Evolutionary conservation across 2,113 vertebrate genomes (phyloP), one percentile per base, ranked within the genome.

Genomic region (Rhizomys pruinosus): DNA sequence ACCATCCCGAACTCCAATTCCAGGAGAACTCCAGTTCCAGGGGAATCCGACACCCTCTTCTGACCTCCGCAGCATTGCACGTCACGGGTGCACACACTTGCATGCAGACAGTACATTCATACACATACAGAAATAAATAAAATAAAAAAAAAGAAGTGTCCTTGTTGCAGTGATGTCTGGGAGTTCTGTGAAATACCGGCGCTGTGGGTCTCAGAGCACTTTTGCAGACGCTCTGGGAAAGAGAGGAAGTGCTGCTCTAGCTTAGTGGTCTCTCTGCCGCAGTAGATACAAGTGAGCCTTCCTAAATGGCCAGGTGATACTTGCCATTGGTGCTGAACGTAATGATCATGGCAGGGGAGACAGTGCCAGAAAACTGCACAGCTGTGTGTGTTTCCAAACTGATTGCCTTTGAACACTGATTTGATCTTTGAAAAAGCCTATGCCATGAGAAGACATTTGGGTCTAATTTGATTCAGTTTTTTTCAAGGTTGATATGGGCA

Each of bases 401-500:
- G n/a, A 3, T 81, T 47, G 47, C 29, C 57, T 90, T 87, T 77
- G 57, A 92, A 86, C 94, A 69, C 66, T n/a, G 37, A 42, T 42
- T 63, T 69, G 71, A 59, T 79, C 80, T 93, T 80, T 72, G 73
- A 15, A 84, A 90, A 82, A 64, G 68, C 3, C 15, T 34, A 4
- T 78, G 19, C 15, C 7, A 3, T 10, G 9, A 22, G 42, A 89
- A 89, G 64, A 79, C 3, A 71, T 69, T 87, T 89, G 44, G 69
- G 34, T 91, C 55, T 47, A n/a, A 52, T 77, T 61, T 89, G 29
- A 25, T 85, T 90, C 64, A 88, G 77, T 73, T 95, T 7, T 72
- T 66, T 44, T 11, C 47, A 73, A 61, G 44, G 76, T 79, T 76
- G 37, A 52, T 52, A 52, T 52, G 47, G 47, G 9, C 37, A 93